A percentile compares a stretch with the other conserved stretches of the same genome.
Conservation (phyloP, 2,113 vertebrate genomes). For the Cathartes aura region DNA sequence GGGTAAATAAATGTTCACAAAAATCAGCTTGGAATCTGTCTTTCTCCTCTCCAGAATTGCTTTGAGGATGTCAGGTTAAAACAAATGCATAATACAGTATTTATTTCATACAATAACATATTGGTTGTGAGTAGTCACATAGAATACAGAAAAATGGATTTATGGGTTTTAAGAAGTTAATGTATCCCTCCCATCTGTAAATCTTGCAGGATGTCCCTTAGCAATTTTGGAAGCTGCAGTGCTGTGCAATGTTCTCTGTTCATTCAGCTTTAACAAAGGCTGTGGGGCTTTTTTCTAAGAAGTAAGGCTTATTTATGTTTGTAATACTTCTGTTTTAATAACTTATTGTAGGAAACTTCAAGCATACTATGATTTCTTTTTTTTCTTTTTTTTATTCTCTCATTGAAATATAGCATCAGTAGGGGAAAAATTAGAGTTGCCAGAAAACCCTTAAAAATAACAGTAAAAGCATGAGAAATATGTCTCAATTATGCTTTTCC, state of each 20-base stretch:
- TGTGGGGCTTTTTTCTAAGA: neutral
- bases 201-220: neutral
- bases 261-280: neutral
- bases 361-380: neutral
- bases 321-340: neutral
- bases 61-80: conserved; percentile 35
- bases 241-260: neutral
- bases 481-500: neutral
- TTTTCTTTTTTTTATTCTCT: neutral
- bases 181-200: neutral
- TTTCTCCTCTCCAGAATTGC: conserved; percentile 20
- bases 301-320: neutral
- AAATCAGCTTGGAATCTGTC: neutral
- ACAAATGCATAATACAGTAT: conserved; percentile 19
- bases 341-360: neutral
- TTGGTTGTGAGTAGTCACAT: neutral
- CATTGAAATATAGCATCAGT: neutral
- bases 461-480: neutral
- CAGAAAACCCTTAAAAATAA: neutral
- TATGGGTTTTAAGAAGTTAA: conserved; percentile 17
- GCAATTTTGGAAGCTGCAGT: neutral
- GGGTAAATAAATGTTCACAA: conserved; percentile 39
- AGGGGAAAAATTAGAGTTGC: neutral
- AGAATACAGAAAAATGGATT: conserved; percentile 41
- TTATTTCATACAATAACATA: conserved; percentile 47